Evolutionary conservation across 2,888 invertebrate species (phyloP), one percentile per base, ranked within the genome.

Genomic region (Napeogenes inachia): DNA sequence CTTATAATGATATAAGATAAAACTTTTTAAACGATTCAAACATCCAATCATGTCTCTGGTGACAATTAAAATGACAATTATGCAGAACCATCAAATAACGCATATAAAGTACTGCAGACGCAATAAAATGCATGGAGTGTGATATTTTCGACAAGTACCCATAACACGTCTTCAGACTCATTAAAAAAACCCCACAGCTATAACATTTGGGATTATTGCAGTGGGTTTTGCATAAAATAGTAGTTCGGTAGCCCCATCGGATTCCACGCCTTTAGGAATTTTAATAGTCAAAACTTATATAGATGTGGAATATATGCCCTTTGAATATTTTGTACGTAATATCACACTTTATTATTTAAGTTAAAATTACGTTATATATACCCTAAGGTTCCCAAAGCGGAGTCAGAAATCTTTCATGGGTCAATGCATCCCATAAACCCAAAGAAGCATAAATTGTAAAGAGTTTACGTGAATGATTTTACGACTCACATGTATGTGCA

Each of bases 141-240:
- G 50, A 30, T 42, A 54, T 45, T 35, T 55, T 56, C 35, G 38
- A 35, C 32, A 38, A 55, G 38, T 60, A 45, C 53, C 45, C 33
- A 42, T 46, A 42, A 12, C 46, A 57, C 12, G 32, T 46, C 54
- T 46, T 13, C 47, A 4, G 54, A 74, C 75, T 81, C 80, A 83
- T 84, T 81, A 83, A 80, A 76, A 74, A 55, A 50, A 50, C 61
- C 64, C 67, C 68, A 61, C 57, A 42, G 62, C 74, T 72, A 81
- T 81, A 80, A 74, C 73, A 76, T 64, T 65, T 66, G 68, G 73
- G 75, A 79, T 82, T 85, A 86, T 82, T 79, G 81, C 81, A 75
- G 73, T 70, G 70, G 75, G 77, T 84, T 87, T 87, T 85, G 86
- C 87, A 87, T 87, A 86, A 86, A 85, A 81, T 80, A 74, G 72